Percentiles rank a stretch among this genome's conserved stretches.
These are phyloP conservation scores for Yponomeuta plumbellus DNA, from an alignment of 2,888 invertebrate species.

Conservation along the genomic window DNA sequence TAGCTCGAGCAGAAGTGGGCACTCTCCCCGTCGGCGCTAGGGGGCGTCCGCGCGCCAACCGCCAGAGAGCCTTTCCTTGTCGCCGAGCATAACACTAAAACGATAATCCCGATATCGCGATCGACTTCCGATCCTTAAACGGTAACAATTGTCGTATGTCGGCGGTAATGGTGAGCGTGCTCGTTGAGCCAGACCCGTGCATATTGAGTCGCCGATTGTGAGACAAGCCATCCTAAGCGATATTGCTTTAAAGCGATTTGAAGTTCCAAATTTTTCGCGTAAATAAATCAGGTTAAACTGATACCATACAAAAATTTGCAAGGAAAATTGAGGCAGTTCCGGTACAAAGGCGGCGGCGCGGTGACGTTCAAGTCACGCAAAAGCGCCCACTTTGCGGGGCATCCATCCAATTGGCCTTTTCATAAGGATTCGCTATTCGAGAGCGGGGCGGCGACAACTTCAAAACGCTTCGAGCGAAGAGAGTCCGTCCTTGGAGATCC, in stretches of 20 bases:
- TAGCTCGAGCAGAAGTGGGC: slow-evolving; percentile 29
- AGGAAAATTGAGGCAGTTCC: slow-evolving; percentile 17
- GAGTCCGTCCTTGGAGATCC: not conserved
- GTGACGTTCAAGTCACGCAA: slow-evolving; percentile 34
- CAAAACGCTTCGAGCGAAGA: slow-evolving; percentile 34
- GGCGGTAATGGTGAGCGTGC: slow-evolving; percentile 56
- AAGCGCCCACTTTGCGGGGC: slow-evolving; percentile 45
- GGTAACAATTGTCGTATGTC: slow-evolving; percentile 65
- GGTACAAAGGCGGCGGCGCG: slow-evolving; percentile 22
- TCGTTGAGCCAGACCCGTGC: slow-evolving; percentile 8
- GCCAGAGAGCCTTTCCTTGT: slow-evolving; percentile 72
- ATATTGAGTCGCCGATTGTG: slow-evolving; percentile 8
- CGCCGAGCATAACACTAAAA: slow-evolving; percentile 69
- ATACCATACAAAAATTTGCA: slow-evolving; percentile 18
- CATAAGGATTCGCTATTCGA: slow-evolving; percentile 54
- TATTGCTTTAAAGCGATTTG: not conserved
- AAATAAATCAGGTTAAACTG: slow-evolving; percentile 14
- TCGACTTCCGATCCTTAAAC: slow-evolving; percentile 62
- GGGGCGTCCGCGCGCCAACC: slow-evolving; percentile 44
- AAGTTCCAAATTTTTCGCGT: not conserved
- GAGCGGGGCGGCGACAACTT: slow-evolving; percentile 40
- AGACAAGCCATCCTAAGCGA: not conserved
- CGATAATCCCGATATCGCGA: slow-evolving; percentile 65
- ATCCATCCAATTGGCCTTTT: slow-evolving; percentile 60
- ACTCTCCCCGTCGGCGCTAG: slow-evolving; percentile 31